A percentile compares a stretch with the other conserved stretches of the same genome.
phyloP scores from a whole-genome alignment of 2,888 invertebrate species.

The Synanthedon andrenaeformis region DNA sequence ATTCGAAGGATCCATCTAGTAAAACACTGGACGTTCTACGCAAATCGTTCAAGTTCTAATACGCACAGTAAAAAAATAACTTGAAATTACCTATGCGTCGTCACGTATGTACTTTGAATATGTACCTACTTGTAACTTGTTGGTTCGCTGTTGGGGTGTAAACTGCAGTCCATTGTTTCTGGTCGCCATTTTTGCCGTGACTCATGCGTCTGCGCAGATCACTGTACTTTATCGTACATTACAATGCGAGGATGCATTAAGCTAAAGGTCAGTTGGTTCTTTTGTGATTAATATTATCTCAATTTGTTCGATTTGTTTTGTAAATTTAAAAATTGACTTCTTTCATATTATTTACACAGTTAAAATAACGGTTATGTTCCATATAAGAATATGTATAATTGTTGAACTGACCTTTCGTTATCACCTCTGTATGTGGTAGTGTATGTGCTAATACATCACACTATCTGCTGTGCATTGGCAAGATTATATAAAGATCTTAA shows the following conservation, averaged over 20 bases:
- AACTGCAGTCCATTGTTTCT: constrained; percentile 23
- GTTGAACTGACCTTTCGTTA: no score
- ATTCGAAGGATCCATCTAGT: no score
- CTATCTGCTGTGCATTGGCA: no score
- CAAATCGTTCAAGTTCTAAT: not conserved
- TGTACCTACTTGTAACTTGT: not conserved
- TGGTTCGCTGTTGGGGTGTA: constrained; percentile 9
- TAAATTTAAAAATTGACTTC: no score
- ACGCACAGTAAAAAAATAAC: not conserved
- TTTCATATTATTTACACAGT: no score
- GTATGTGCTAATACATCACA: no score
- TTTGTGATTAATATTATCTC: not conserved
- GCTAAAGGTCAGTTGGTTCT: not conserved
- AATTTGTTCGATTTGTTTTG: no score
- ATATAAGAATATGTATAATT: no score
- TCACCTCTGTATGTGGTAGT: no score
- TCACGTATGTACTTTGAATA: constrained; percentile 21
- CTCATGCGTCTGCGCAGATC: constrained; percentile 18
- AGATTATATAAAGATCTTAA: no score
- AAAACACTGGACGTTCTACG: not conserved
- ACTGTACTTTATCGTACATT: constrained; percentile 12
- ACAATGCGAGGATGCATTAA: not conserved
- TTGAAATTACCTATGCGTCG: constrained; percentile 1
- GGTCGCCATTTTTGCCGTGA: constrained; percentile 24
- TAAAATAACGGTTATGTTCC: no score